Base-by-base conservation (phyloP, 2,113 vertebrate species). In the Brachyistius frenatus region DNA sequence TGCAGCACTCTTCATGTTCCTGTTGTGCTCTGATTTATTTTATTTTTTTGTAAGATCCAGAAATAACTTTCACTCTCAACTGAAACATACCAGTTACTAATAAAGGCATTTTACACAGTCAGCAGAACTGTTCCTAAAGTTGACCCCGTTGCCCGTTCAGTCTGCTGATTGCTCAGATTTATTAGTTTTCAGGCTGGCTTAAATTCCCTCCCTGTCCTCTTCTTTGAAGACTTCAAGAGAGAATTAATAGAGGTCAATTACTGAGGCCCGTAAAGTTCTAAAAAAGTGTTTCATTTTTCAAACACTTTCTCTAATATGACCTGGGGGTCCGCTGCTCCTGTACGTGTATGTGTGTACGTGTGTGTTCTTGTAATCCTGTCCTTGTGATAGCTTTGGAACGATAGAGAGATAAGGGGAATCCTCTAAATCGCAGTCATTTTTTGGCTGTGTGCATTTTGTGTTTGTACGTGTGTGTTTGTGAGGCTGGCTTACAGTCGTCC, bases 361-460 rank as follows among this genome's bases (percentile, higher is more conserved):
- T 66, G 7, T 64, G 36, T 52, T 39, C 31, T 73, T 66, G 5
- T 66, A n/a, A 16, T 50, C 5, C 11, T 49, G n/a, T 33, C 8
- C 61, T 84, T 80, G 72, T 78, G 31, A 63, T 9, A 36, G 73
- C 55, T 79, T 56, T 70, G 54, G 49, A 69, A 56, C 3, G 78
- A 76, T 46, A 61, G 15, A 53, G 35, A 55, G 64, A 81, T 44
- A 53, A 31, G 30, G 31, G 8, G 36, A 81, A 62, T 76, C 10
- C 32, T 55, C n/a, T 63, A 76, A 72, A 73, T 73, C 41, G 3
- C 53, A 41, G 37, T 39, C 31, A 23, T 76, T 41, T 76, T 58
- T 46, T 52, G 23, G 46, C 30, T 76, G 33, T 69, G 55, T 62
- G n/a, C 57, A 0, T 56, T 23, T 67, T 70, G 6, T 56, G 23